These are phyloP conservation scores for Andrena haemorrhoa DNA, from an alignment of 2,888 invertebrate species.

Conservation along the genomic window DNA sequence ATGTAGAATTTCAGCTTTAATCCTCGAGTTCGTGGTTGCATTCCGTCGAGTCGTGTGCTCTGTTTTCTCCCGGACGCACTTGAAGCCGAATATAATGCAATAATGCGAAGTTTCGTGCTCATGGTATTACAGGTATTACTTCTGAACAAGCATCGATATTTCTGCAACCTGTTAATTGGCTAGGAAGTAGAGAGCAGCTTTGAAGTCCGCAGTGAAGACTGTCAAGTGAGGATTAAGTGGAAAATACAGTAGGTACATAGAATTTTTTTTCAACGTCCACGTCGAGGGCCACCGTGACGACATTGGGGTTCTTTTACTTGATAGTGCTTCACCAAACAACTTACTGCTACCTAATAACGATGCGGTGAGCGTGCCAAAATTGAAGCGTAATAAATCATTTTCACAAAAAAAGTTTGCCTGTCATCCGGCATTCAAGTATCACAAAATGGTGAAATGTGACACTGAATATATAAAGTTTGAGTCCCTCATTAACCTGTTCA, in stretches of 20 bases:
- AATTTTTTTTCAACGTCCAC: constrained; percentile 20
- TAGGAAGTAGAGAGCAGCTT: constrained; percentile 48
- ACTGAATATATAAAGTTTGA: too few species aligned
- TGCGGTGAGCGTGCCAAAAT: too few species aligned
- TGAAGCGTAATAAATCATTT: neutral
- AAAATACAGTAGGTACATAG: constrained; percentile 43
- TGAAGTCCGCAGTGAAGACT: constrained; percentile 66
- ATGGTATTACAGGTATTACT: constrained; percentile 10
- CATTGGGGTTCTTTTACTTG: constrained; percentile 5
- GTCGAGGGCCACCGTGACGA: neutral
- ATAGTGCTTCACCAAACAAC: constrained; percentile 6
- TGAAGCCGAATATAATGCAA: constrained; percentile 34
- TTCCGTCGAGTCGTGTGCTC: neutral
- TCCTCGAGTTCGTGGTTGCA: neutral
- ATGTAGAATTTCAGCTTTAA: neutral
- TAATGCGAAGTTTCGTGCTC: constrained; percentile 39
- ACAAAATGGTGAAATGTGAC: too few species aligned
- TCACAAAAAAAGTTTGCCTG: neutral
- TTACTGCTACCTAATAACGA: neutral
- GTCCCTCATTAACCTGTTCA: too few species aligned
- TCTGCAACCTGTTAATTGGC: constrained; percentile 59
- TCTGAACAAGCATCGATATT: constrained; percentile 10
- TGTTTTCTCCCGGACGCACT: neutral
- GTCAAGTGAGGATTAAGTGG: constrained; percentile 57
- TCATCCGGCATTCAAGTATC: neutral